Evolutionary conservation across 2,888 invertebrate genomes (phyloP).

Genomic region (Nineta flava): DNA sequence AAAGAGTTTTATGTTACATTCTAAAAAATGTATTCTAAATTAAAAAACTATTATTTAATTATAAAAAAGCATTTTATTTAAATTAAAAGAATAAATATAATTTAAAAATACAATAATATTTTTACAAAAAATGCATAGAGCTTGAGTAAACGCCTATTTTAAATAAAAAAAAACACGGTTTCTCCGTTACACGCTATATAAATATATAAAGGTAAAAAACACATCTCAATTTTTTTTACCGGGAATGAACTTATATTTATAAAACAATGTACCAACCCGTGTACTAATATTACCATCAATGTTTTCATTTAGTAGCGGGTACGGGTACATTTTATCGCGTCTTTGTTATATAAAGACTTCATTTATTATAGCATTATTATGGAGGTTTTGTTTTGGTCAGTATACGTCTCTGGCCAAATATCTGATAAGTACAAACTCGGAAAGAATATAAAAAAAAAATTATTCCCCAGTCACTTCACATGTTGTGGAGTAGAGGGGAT

Average conservation of each 20-base stretch:
- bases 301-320: not conserved
- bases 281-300: not conserved
- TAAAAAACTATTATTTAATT: no score
- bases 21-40: no score
- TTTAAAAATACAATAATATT: no score
- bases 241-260: not conserved
- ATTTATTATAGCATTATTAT: constrained; percentile 6
- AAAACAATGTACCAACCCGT: not conserved
- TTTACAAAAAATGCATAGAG: no score
- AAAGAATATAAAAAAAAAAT: constrained; percentile 23
- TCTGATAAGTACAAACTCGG: constrained; percentile 30
- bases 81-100: no score
- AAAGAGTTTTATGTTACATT: no score
- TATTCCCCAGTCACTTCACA: not conserved
- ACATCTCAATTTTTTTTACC: not conserved
- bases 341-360: constrained; percentile 8
- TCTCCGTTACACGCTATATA: no score
- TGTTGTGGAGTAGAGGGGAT: not conserved
- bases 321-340: not conserved
- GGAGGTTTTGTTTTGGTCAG: constrained; percentile 3
- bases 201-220: not conserved
- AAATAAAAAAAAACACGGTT: no score
- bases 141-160: no score
- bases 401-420: not conserved
- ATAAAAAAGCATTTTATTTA: no score